Evolutionary conservation across 2,113 vertebrate species (phyloP).

Genomic region (Atrichornis clamosus): DNA sequence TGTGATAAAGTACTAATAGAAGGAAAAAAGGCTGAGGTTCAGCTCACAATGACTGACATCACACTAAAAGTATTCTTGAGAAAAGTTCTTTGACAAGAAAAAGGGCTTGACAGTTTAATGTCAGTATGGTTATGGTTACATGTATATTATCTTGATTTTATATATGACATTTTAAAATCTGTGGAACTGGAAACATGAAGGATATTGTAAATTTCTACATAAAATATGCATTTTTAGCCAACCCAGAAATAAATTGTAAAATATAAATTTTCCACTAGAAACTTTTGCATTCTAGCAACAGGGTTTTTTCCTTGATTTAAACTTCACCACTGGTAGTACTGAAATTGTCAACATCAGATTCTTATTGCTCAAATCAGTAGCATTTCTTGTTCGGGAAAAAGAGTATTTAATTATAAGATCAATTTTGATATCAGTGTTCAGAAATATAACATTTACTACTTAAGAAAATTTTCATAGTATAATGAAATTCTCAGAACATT

Average conservation of each 20-base stretch:
- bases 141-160: neutral
- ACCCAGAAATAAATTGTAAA: neutral
- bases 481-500: neutral
- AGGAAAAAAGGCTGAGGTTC: neutral
- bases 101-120: neutral
- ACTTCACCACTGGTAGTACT: fast-evolving
- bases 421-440: neutral
- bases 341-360: neutral
- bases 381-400: neutral
- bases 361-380: neutral
- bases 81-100: neutral
- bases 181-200: neutral
- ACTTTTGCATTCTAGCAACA: neutral
- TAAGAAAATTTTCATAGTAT: neutral
- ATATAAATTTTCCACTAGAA: neutral
- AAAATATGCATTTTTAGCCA: neutral
- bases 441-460: neutral
- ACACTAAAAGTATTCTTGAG: neutral
- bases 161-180: neutral
- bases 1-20: neutral
- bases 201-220: neutral
- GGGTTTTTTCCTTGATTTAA: neutral
- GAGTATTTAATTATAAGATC: neutral
- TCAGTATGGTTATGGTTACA: neutral
- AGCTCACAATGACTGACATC: neutral